These are phyloP conservation scores for Kobus ellipsiprymnus DNA, from an alignment of 2,113 vertebrate genomes.

Conservation along the genomic window DNA sequence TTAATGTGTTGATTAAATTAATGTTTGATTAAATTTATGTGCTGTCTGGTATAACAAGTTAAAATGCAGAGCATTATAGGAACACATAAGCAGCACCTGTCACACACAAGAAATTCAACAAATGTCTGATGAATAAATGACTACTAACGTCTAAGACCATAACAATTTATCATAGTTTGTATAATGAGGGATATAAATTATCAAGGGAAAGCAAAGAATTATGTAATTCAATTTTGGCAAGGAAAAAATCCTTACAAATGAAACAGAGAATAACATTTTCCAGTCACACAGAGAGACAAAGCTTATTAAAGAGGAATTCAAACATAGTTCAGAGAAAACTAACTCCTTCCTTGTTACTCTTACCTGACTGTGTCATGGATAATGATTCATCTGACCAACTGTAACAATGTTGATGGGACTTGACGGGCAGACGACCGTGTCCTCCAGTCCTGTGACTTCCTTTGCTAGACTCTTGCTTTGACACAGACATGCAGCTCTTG, in stretches of 20 bases:
- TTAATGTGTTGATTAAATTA: not conserved
- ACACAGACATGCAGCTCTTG: constrained; percentile 81
- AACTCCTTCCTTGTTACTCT: constrained; percentile 53
- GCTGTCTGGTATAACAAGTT: not conserved
- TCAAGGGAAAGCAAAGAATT: not conserved
- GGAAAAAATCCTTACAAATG: not conserved
- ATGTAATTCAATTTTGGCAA: not conserved
- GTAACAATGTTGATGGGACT: constrained; percentile 76
- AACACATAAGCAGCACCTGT: not conserved
- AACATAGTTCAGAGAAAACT: not conserved
- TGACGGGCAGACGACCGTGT: constrained; percentile 77
- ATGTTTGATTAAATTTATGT: not conserved
- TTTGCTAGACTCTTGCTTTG: constrained; percentile 83
- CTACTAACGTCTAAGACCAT: not conserved
- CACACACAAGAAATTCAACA: not conserved
- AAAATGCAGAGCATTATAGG: not conserved
- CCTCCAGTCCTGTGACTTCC: constrained; percentile 73
- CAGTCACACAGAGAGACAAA: not conserved
- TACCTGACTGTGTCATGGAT: constrained; percentile 88
- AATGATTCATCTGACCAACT: constrained; percentile 85
- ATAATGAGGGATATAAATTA: not conserved
- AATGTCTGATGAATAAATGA: not conserved
- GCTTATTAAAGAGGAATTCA: not conserved
- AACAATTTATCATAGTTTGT: not conserved
- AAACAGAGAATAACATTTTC: not conserved